These are phyloP conservation scores for Patella ulyssiponensis DNA, from an alignment of 2,888 invertebrate genomes.

Conservation along the genomic window DNA sequence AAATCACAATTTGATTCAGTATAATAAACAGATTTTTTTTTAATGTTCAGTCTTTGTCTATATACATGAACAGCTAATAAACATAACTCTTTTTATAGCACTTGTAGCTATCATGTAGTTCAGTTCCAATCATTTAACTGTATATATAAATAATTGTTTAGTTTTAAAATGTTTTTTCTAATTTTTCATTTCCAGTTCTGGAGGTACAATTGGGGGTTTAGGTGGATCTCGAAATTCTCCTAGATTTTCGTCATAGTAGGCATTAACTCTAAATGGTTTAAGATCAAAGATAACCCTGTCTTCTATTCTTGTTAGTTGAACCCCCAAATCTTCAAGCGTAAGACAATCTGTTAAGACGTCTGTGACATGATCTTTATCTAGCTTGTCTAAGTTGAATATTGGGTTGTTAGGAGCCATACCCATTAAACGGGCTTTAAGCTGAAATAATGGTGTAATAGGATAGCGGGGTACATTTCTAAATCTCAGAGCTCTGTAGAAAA, in stretches of 20 bases:
- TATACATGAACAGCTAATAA: background rate
- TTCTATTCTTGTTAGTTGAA: slow-evolving; percentile 83
- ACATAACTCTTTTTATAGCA: background rate
- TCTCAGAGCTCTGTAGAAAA: slow-evolving; percentile 83
- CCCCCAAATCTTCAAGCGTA: slow-evolving; percentile 90
- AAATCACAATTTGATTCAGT: too few relatives aligned
- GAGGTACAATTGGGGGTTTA: slow-evolving; percentile 41
- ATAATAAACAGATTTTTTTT: too few relatives aligned
- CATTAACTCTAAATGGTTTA: slow-evolving; percentile 79
- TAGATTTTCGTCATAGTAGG: slow-evolving; percentile 82
- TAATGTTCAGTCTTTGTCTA: too few relatives aligned
- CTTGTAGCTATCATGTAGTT: background rate
- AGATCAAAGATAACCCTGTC: slow-evolving; percentile 88
- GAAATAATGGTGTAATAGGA: background rate
- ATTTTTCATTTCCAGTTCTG: background rate
- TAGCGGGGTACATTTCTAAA: slow-evolving; percentile 75
- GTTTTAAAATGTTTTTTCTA: background rate
- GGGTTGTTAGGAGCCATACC: background rate
- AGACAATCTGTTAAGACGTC: slow-evolving; percentile 79
- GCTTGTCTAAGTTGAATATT: background rate
- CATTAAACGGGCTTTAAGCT: background rate
- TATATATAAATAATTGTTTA: slow-evolving; percentile 13
- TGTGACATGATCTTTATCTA: slow-evolving; percentile 81
- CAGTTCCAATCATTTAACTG: background rate
- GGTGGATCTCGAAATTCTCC: slow-evolving; percentile 80